These are phyloP conservation scores for Talpa occidentalis DNA, from an alignment of 2,113 vertebrate species.

Conservation along the genomic window DNA sequence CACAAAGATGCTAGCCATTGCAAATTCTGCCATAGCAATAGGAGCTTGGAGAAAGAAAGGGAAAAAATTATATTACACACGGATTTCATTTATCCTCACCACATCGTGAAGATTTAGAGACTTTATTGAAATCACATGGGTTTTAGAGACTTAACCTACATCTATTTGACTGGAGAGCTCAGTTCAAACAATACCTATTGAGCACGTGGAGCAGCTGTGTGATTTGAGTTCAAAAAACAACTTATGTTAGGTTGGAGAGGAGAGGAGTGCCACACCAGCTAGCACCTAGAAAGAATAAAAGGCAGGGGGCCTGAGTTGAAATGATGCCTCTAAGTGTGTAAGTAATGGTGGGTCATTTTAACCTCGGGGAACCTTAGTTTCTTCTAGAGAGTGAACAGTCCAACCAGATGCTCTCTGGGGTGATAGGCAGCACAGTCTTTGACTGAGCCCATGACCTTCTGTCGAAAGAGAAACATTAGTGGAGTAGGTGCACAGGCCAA, in stretches of 20 bases:
- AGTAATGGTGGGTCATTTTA: neutral
- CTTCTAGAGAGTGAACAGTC: neutral
- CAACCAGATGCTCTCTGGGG: neutral
- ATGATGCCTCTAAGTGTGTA: rapidly evolving
- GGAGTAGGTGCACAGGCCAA: neutral
- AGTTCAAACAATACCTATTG: neutral
- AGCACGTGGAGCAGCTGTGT: neutral
- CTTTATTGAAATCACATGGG: neutral
- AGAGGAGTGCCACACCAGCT: neutral
- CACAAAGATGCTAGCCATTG: neutral
- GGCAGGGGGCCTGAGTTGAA: neutral
- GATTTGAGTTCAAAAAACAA: neutral
- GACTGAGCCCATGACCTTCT: neutral
- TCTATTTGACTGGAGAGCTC: neutral
- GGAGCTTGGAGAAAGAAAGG: neutral
- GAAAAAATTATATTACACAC: neutral
- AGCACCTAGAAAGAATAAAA: neutral
- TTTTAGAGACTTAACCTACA: neutral
- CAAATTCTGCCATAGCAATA: neutral
- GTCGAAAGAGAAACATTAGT: neutral
- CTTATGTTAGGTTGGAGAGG: neutral
- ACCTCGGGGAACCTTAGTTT: neutral
- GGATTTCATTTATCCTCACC: neutral
- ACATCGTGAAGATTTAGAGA: neutral
- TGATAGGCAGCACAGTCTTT: neutral